Percentiles rank a stretch among this genome's conserved stretches.
phyloP scores from a whole-genome alignment of 2,797 vertebrate genomes.

The Halcyon chelicuti region DNA sequence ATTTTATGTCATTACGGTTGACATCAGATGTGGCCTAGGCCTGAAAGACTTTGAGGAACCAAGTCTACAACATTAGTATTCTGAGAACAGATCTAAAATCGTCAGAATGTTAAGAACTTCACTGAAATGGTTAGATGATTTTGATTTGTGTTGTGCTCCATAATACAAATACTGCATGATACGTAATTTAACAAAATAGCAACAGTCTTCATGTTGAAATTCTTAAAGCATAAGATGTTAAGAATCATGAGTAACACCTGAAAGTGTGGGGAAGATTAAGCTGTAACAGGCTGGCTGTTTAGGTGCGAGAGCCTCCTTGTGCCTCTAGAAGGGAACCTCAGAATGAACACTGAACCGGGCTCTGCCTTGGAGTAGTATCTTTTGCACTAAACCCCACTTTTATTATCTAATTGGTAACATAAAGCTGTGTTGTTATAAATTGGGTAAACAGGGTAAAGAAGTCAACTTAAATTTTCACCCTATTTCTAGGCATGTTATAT shows the following conservation, averaged over 20 bases:
- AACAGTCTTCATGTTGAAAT: neutral
- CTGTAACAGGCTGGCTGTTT: neutral
- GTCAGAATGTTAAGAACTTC: neutral
- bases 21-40: neutral
- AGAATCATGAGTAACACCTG: neutral
- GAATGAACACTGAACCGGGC: neutral
- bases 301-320: neutral
- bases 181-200: neutral
- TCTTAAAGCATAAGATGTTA: neutral
- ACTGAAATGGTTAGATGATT: neutral
- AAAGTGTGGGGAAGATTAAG: neutral
- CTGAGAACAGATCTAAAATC: neutral
- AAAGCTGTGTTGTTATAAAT: neutral
- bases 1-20: neutral
- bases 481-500: neutral
- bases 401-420: neutral
- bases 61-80: neutral
- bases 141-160: neutral
- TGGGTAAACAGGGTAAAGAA: neutral
- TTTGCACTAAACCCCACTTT: neutral
- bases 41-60: neutral
- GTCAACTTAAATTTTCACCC: neutral
- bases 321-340: neutral
- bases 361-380: neutral
- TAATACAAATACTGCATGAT: neutral